phyloP scores from a whole-genome alignment of 1,140 invertebrate species.

The Drosophila subpulchrella region DNA sequence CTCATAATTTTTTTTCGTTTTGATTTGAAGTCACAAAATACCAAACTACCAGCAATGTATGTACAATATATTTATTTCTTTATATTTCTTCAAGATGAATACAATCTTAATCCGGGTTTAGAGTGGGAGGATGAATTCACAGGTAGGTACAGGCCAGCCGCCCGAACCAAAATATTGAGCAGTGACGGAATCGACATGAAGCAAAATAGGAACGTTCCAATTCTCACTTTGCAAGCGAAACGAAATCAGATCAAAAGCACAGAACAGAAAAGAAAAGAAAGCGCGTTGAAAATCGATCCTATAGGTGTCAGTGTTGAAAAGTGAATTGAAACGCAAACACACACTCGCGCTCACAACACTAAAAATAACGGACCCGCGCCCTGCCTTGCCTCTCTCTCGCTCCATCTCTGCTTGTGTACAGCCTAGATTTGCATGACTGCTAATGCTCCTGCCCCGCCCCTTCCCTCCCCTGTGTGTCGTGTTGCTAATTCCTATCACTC shows the following conservation, averaged over 20 bases:
- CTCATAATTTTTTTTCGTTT: constrained; percentile 38
- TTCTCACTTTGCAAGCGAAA: constrained; percentile 59
- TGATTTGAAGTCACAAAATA: constrained; percentile 41
- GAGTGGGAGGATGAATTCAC: constrained; percentile 99
- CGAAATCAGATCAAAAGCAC: constrained; percentile 22
- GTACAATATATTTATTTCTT: constrained; percentile 88
- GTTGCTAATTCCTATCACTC: constrained; percentile 31
- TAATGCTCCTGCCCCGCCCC: constrained; percentile 5
- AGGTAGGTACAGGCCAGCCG: constrained; percentile 92
- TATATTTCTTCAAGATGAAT: constrained; percentile 94
- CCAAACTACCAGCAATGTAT: constrained; percentile 65
- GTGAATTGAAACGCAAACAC: constrained; percentile 5
- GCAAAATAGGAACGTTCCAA: constrained; percentile 84
- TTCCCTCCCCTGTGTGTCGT: constrained; percentile 20
- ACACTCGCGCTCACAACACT: constrained; percentile 28
- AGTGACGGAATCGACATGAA: constrained; percentile 84
- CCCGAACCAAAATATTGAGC: constrained; percentile 58
- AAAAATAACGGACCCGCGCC: constrained; percentile 19
- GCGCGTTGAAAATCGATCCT: constrained; percentile 22
- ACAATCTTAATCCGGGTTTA: constrained; percentile 99
- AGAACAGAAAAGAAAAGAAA: constrained; percentile 14
- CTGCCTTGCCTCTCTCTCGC: background rate
- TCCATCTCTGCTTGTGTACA: constrained; percentile 33
- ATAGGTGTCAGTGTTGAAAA: constrained; percentile 36
- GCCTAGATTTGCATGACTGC: constrained; percentile 24